Evolutionary conservation across 2,797 vertebrate genomes (phyloP).

Genomic region (Onychomys arenicola): DNA sequence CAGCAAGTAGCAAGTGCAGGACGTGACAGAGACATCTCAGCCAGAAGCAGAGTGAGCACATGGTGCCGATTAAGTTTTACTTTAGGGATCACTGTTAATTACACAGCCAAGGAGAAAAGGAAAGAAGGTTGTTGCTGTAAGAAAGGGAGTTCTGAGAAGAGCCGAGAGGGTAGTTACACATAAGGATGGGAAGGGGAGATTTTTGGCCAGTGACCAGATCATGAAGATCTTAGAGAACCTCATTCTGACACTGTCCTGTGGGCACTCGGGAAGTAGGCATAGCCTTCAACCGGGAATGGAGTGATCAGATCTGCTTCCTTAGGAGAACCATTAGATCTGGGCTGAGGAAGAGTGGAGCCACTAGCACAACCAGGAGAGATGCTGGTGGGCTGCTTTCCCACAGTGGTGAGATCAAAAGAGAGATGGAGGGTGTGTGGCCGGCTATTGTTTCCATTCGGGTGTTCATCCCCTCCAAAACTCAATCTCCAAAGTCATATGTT

Average conservation of each 20-base stretch:
- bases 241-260: not conserved
- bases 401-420: not conserved
- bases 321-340: not conserved
- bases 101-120: not conserved
- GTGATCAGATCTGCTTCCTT: not conserved
- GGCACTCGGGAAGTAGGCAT: not conserved
- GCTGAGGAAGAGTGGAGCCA: not conserved
- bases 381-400: not conserved
- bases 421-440: not conserved
- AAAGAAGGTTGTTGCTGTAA: not conserved
- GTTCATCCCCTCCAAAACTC: not conserved
- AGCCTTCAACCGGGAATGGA: not conserved
- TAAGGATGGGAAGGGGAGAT: not conserved
- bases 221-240: not conserved
- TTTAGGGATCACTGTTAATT: not conserved
- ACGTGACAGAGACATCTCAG: not conserved
- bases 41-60: not conserved
- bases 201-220: not conserved
- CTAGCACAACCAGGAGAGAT: not conserved
- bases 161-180: not conserved
- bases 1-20: fast-evolving
- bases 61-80: not conserved
- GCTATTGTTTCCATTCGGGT: not conserved
- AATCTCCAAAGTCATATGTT: not conserved
- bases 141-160: not conserved